A percentile compares a stretch with the other conserved stretches of the same genome.
Conservation (phyloP, 2,113 vertebrate genomes). For the Ceyx margarethae region DNA sequence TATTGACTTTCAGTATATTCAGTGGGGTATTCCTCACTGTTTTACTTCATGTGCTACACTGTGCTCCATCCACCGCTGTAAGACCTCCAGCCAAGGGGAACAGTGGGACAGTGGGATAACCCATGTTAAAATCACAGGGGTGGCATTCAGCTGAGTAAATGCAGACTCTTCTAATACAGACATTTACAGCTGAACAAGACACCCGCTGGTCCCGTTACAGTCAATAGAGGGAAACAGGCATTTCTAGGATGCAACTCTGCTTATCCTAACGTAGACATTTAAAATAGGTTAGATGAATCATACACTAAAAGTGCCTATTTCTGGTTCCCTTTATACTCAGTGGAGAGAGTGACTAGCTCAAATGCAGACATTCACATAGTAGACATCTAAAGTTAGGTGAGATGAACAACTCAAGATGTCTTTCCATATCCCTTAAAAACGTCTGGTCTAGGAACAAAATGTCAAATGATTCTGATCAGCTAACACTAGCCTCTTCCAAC, state of each 20-base stretch:
- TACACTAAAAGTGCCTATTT: slow-evolving; percentile 18
- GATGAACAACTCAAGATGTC: slow-evolving; percentile 11
- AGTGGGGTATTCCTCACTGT: background rate
- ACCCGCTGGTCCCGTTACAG: slow-evolving; percentile 23
- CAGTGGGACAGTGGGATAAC: background rate
- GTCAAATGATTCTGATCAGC: background rate
- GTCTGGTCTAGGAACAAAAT: background rate
- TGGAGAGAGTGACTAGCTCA: slow-evolving; percentile 33
- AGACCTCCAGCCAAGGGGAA: background rate
- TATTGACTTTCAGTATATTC: background rate
- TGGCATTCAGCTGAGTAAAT: slow-evolving; percentile 15
- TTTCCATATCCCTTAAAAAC: background rate
- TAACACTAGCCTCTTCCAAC: background rate
- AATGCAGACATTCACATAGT: slow-evolving; percentile 22
- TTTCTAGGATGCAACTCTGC: slow-evolving; percentile 50
- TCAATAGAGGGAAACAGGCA: slow-evolving; percentile 4
- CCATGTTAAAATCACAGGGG: background rate
- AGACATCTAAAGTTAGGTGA: slow-evolving; percentile 59
- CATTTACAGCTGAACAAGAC: slow-evolving; percentile 19
- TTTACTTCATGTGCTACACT: background rate
- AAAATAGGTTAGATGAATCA: slow-evolving; percentile 64
- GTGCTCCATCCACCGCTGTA: background rate
- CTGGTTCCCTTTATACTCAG: slow-evolving; percentile 31
- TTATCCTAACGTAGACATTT: slow-evolving; percentile 19
- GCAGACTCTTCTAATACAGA: background rate